Evolutionary conservation across 2,888 invertebrate genomes (phyloP).

Genomic region (Gastracanthus pulcherrimus): DNA sequence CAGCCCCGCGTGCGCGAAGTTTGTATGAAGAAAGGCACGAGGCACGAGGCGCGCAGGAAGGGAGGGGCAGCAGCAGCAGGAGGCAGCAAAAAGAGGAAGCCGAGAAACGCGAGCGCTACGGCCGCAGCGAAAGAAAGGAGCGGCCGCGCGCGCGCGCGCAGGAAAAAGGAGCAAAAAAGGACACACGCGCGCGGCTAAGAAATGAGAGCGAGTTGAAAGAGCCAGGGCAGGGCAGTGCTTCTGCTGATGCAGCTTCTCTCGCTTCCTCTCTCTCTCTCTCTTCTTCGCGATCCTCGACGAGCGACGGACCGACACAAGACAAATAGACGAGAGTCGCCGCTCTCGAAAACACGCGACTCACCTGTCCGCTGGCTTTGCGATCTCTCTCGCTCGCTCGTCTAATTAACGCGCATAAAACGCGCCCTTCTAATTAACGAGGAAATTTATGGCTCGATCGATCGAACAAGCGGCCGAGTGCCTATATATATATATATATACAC

Average conservation of each 20-base stretch:
- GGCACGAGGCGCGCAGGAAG: neutral
- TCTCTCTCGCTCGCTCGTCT: slow-evolving; percentile 34
- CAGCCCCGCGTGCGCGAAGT: slow-evolving; percentile 38
- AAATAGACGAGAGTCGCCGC: slow-evolving; percentile 60
- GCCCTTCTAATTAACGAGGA: slow-evolving; percentile 43
- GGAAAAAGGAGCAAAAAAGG: slow-evolving; percentile 51
- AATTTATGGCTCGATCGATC: slow-evolving; percentile 5
- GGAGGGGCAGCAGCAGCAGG: slow-evolving; percentile 56
- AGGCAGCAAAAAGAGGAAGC: slow-evolving; percentile 65
- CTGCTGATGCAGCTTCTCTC: slow-evolving; percentile 21
- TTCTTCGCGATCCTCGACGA: too few species aligned
- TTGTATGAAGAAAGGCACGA: slow-evolving; percentile 1
- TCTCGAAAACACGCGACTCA: slow-evolving; percentile 47
- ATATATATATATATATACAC: neutral
- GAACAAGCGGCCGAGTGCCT: neutral
- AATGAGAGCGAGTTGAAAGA: slow-evolving; percentile 34
- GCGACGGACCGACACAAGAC: slow-evolving; percentile 45
- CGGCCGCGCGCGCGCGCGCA: slow-evolving; percentile 46
- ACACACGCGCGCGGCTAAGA: slow-evolving; percentile 35
- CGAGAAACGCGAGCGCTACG: slow-evolving; percentile 31
- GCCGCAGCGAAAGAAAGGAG: neutral
- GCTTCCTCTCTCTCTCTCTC: too few species aligned
- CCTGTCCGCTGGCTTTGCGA: slow-evolving; percentile 15
- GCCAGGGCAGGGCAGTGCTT: too few species aligned
- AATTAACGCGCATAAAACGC: slow-evolving; percentile 57